These are phyloP conservation scores for Zoanthus sociatus DNA, from an alignment of 92 coral and sea anemone genomes.

Conservation along the genomic window DNA sequence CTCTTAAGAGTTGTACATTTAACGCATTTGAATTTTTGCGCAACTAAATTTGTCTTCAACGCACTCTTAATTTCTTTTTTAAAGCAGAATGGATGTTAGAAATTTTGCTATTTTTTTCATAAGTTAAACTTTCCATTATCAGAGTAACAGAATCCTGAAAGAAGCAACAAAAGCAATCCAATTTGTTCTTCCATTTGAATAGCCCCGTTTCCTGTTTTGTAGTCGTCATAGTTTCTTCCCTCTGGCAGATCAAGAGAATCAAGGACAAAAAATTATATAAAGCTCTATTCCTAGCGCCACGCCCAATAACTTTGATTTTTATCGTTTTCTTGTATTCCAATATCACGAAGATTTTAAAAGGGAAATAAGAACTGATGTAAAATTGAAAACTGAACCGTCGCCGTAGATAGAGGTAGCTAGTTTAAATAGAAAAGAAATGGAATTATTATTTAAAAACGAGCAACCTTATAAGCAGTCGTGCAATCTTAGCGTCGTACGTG, in stretches of 20 bases:
- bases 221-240: not conserved
- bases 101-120: not conserved
- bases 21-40: too few species aligned
- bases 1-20: too few species aligned
- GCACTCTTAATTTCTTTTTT: too few species aligned
- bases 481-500: not conserved
- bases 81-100: too few species aligned
- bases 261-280: not conserved
- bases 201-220: not conserved
- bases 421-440: not conserved
- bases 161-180: not conserved
- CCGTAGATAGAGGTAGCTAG: not conserved
- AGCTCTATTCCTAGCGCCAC: not conserved
- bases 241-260: slow-evolving; percentile 6
- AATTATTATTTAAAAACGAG: not conserved
- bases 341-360: not conserved
- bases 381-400: not conserved
- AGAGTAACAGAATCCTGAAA: not conserved
- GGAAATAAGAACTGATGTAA: not conserved
- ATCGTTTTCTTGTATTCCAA: not conserved
- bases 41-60: too few species aligned
- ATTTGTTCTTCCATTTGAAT: not conserved
- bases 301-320: slow-evolving; percentile 23
- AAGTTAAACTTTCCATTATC: slow-evolving; percentile 6
- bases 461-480: too few species aligned